These are phyloP conservation scores for Ganaspis sp. DNA, from an alignment of 1,140 invertebrate species.

Conservation along the genomic window DNA sequence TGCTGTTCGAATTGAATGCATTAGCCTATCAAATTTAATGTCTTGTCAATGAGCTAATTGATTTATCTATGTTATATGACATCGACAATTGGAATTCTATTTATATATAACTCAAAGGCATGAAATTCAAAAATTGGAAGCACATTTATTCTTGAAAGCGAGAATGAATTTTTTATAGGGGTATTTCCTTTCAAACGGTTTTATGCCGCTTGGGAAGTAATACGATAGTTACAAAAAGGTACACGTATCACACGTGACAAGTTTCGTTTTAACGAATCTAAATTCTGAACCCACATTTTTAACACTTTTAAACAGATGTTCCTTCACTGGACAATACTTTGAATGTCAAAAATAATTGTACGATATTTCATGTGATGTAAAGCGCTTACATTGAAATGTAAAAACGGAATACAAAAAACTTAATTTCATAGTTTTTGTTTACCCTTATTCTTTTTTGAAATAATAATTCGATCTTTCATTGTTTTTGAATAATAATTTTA, in stretches of 20 bases:
- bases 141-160: background rate
- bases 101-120: background rate
- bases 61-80: constrained; percentile 47
- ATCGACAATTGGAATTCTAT: background rate
- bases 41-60: constrained; percentile 49
- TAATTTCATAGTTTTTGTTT: too few relatives aligned
- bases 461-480: too few relatives aligned
- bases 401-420: too few relatives aligned
- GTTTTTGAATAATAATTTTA: too few relatives aligned
- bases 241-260: background rate
- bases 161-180: background rate
- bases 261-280: background rate
- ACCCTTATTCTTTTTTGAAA: too few relatives aligned
- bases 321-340: background rate
- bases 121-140: background rate
- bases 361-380: too few relatives aligned
- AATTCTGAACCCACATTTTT: background rate
- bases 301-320: background rate
- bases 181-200: background rate
- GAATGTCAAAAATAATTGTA: background rate
- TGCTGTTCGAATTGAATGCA: constrained; percentile 39
- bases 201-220: background rate
- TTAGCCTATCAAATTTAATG: constrained; percentile 38
- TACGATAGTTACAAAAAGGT: background rate
- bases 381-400: too few relatives aligned